Conservation (phyloP, 2,888 invertebrate species). For the Chouioia cunea region DNA sequence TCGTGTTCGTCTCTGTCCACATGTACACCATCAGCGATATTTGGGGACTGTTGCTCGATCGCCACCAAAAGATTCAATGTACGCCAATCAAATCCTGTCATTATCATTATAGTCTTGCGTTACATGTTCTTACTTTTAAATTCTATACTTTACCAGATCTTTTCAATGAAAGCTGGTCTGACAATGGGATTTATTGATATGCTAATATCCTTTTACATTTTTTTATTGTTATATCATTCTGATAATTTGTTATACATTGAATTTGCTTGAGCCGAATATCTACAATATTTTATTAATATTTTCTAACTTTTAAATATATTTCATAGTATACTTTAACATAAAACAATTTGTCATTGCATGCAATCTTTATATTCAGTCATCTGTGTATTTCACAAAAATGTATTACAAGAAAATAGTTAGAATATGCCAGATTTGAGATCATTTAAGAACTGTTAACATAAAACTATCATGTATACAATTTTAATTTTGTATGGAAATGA, state of each 20-base stretch:
- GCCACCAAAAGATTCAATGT: constrained; percentile 99
- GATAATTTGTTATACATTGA: constrained; percentile 32
- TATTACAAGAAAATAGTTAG: too few relatives aligned
- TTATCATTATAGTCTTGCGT: constrained; percentile 65
- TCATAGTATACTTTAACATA: too few relatives aligned
- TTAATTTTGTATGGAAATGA: too few relatives aligned
- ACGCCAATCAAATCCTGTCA: constrained; percentile 97
- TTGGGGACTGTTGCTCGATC: constrained; percentile 94
- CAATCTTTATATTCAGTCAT: too few relatives aligned
- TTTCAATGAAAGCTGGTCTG: constrained; percentile 16
- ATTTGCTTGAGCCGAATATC: constrained; percentile 19
- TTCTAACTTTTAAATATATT: too few relatives aligned
- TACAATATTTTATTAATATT: too few relatives aligned
- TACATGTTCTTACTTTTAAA: constrained; percentile 56
- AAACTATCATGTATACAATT: too few relatives aligned
- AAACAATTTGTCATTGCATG: too few relatives aligned
- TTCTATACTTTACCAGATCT: constrained; percentile 28
- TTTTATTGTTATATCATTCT: constrained; percentile 36
- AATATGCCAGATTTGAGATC: too few relatives aligned
- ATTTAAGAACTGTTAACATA: too few relatives aligned
- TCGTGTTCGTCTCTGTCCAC: constrained; percentile 86
- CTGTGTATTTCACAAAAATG: too few relatives aligned
- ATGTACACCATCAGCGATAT: constrained; percentile 97
- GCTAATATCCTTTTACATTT: constrained; percentile 14
- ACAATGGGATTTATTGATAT: constrained; percentile 24